Conservation (phyloP, 2,888 invertebrate genomes). For the Drosophila testacea region DNA sequence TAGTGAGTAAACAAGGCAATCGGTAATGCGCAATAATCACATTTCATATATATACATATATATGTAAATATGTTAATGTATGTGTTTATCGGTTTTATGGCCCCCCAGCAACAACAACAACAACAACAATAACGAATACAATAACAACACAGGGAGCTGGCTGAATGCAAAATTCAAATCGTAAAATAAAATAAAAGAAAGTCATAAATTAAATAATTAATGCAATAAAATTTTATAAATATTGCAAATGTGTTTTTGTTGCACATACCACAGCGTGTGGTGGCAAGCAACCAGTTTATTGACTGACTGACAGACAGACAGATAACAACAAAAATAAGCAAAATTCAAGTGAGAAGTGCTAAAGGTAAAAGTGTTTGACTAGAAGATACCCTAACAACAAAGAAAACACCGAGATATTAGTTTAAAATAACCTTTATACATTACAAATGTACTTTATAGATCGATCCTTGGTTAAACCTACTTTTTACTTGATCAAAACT, state of each 20-base stretch:
- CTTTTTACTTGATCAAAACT: too few relatives aligned
- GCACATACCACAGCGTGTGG: slow-evolving; percentile 56
- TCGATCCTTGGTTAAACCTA: too few relatives aligned
- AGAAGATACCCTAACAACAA: slow-evolving; percentile 1
- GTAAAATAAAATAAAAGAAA: slow-evolving; percentile 69
- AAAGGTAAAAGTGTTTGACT: not conserved
- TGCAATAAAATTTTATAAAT: slow-evolving; percentile 74
- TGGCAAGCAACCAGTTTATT: slow-evolving; percentile 65
- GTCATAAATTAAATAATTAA: slow-evolving; percentile 78
- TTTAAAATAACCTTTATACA: too few relatives aligned
- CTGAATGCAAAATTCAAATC: slow-evolving; percentile 58
- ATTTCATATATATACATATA: slow-evolving; percentile 13
- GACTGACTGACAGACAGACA: slow-evolving; percentile 17
- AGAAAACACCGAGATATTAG: not conserved
- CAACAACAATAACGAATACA: not conserved
- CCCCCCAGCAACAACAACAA: slow-evolving; percentile 9
- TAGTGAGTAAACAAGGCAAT: slow-evolving; percentile 28
- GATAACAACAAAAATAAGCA: slow-evolving; percentile 16
- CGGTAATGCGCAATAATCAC: slow-evolving; percentile 54
- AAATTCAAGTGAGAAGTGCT: slow-evolving; percentile 3
- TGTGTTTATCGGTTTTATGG: slow-evolving; percentile 40
- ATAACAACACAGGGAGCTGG: not conserved
- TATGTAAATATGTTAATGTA: slow-evolving; percentile 1
- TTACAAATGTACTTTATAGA: too few relatives aligned
- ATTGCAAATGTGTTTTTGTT: slow-evolving; percentile 65